phyloP scores from a whole-genome alignment of 2,888 invertebrate species.

The Omphaloscelis lunosa region DNA sequence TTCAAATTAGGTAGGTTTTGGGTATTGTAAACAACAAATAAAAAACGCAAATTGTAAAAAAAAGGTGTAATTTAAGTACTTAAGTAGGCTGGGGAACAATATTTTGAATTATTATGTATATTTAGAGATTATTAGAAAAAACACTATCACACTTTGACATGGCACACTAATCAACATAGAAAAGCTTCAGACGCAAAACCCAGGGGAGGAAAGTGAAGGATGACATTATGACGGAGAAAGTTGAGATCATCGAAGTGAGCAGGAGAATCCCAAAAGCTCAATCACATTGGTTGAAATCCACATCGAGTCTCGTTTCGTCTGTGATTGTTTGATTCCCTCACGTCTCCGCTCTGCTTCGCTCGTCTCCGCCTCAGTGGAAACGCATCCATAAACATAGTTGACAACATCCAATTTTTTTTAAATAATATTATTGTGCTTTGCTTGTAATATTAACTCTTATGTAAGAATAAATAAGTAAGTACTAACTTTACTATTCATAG shows the following conservation, averaged over 20 bases:
- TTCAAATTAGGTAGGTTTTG: background rate
- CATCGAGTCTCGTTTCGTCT: background rate
- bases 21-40: slow-evolving; percentile 9
- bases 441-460: background rate
- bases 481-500: slow-evolving; percentile 7
- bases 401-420: background rate
- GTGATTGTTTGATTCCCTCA: background rate
- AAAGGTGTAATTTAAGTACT: slow-evolving; percentile 43
- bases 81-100: slow-evolving; percentile 37
- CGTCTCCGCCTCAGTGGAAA: background rate
- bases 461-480: slow-evolving; percentile 26
- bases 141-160: slow-evolving; percentile 17
- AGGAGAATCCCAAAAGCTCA: background rate
- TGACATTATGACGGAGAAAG: background rate
- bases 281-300: background rate
- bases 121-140: slow-evolving; percentile 17
- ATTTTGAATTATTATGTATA: slow-evolving; percentile 10
- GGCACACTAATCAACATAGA: slow-evolving; percentile 18
- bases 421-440: background rate
- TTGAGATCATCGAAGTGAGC: background rate
- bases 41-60: slow-evolving; percentile 28
- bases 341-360: background rate
- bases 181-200: background rate
- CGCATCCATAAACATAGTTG: background rate
- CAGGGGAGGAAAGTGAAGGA: background rate